phyloP scores from a whole-genome alignment of 2,113 vertebrate genomes.

The Phoenicopterus ruber region DNA sequence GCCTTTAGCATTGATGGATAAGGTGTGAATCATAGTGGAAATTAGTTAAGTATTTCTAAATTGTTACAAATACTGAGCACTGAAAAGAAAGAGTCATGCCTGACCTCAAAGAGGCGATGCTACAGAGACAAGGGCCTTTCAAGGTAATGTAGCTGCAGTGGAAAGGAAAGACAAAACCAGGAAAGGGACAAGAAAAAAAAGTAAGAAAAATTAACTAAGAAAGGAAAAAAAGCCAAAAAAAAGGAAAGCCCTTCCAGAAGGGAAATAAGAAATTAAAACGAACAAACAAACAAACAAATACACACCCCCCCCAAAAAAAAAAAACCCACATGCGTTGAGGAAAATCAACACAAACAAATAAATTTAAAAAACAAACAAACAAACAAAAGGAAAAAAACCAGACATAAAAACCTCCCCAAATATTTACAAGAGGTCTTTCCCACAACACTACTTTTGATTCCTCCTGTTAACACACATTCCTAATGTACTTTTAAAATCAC shows the following conservation, averaged over 20 bases:
- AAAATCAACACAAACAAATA: neutral
- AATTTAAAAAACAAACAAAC: neutral
- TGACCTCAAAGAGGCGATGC: neutral
- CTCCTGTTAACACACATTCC: neutral
- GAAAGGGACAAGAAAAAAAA: neutral
- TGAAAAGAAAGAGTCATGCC: neutral
- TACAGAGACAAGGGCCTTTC: neutral
- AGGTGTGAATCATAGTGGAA: neutral
- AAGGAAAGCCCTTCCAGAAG: neutral
- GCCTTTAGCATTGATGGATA: neutral
- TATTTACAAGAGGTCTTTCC: neutral
- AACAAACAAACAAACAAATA: too few species aligned
- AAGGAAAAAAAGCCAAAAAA: neutral
- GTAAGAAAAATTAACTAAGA: neutral
- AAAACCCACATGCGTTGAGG: neutral
- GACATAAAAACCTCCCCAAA: neutral
- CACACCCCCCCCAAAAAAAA: too few species aligned
- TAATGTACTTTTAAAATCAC: neutral
- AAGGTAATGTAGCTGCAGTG: neutral
- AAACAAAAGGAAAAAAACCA: neutral
- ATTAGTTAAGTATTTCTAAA: neutral
- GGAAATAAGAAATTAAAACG: neutral
- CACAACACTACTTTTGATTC: neutral
- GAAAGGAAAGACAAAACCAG: neutral
- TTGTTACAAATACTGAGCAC: neutral